These are phyloP conservation scores for Proctacanthus coquilletti DNA, from an alignment of 1,140 invertebrate genomes.

Conservation along the genomic window DNA sequence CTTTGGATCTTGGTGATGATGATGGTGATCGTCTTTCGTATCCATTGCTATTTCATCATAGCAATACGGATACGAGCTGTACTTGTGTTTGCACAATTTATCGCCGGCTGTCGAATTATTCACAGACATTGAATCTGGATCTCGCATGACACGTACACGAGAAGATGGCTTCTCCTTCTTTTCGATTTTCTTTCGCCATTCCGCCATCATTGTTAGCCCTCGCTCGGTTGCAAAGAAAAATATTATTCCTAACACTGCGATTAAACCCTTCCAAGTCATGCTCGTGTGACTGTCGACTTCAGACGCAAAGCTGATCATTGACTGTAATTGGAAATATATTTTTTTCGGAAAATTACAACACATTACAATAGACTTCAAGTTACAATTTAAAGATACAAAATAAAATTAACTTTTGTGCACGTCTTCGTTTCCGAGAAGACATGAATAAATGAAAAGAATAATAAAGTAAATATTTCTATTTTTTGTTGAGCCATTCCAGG, in stretches of 20 bases:
- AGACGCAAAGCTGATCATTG: constrained; percentile 31
- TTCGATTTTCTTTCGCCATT: constrained; percentile 55
- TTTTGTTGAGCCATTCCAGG: too few species aligned
- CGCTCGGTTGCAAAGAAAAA: constrained; percentile 81
- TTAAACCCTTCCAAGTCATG: constrained; percentile 70
- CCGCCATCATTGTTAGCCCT: constrained; percentile 58
- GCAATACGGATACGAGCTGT: constrained; percentile 69
- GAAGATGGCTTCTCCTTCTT: constrained; percentile 41
- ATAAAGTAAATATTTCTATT: too few species aligned
- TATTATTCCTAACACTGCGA: constrained; percentile 64
- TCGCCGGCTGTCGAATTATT: constrained; percentile 37
- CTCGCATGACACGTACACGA: constrained; percentile 47
- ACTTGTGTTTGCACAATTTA: constrained; percentile 69
- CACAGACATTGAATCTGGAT: constrained; percentile 34
- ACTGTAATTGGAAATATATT: constrained; percentile 27
- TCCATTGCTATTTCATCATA: constrained; percentile 64
- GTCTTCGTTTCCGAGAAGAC: too few species aligned
- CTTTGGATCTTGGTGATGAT: constrained; percentile 13
- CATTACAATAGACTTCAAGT: too few species aligned
- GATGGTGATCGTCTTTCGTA: constrained; percentile 37
- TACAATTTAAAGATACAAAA: too few species aligned
- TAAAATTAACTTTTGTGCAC: too few species aligned
- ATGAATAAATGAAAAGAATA: too few species aligned
- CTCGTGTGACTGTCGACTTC: constrained; percentile 38
- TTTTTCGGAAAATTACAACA: too few species aligned